A percentile compares a stretch with the other conserved stretches of the same genome.
These are phyloP conservation scores for Blastobasis adustella DNA, from an alignment of 2,888 invertebrate genomes.

Conservation along the genomic window DNA sequence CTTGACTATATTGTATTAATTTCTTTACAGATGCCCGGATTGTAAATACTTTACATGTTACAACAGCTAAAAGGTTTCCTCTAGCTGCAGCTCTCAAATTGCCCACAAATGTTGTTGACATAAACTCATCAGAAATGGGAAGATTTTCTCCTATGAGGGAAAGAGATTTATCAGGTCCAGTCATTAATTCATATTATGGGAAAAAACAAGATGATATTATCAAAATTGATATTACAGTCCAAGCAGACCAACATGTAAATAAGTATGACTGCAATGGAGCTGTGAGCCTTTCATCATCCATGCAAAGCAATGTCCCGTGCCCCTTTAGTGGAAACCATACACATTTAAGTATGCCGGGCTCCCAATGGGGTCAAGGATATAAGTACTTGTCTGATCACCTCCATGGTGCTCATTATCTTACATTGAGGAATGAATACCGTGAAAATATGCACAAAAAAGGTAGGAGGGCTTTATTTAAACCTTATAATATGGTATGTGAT, in stretches of 20 bases:
- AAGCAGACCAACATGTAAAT: slow-evolving; percentile 75
- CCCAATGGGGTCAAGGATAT: slow-evolving; percentile 79
- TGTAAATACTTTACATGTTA: slow-evolving; percentile 50
- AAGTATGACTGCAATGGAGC: slow-evolving; percentile 81
- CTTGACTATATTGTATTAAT: too few species aligned
- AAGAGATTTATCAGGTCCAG: slow-evolving; percentile 78
- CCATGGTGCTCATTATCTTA: slow-evolving; percentile 78
- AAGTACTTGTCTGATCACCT: slow-evolving; percentile 82
- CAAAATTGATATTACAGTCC: slow-evolving; percentile 46
- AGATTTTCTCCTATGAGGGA: slow-evolving; percentile 78
- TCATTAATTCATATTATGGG: slow-evolving; percentile 64
- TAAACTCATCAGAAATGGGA: slow-evolving; percentile 78
- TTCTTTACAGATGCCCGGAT: too few species aligned
- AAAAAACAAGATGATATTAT: slow-evolving; percentile 31
- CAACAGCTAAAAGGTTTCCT: slow-evolving; percentile 66
- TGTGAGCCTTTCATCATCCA: slow-evolving; percentile 79
- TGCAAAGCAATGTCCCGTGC: slow-evolving; percentile 85
- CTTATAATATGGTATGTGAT: too few species aligned
- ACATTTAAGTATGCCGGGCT: slow-evolving; percentile 86
- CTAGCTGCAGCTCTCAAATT: slow-evolving; percentile 70
- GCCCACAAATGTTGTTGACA: slow-evolving; percentile 77
- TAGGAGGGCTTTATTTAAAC: slow-evolving; percentile 24
- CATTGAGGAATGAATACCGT: slow-evolving; percentile 67
- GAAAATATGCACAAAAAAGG: slow-evolving; percentile 39
- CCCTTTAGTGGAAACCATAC: slow-evolving; percentile 77